These are phyloP conservation scores for Macrosoma leucophasiata DNA, from an alignment of 2,888 invertebrate genomes.

Conservation along the genomic window DNA sequence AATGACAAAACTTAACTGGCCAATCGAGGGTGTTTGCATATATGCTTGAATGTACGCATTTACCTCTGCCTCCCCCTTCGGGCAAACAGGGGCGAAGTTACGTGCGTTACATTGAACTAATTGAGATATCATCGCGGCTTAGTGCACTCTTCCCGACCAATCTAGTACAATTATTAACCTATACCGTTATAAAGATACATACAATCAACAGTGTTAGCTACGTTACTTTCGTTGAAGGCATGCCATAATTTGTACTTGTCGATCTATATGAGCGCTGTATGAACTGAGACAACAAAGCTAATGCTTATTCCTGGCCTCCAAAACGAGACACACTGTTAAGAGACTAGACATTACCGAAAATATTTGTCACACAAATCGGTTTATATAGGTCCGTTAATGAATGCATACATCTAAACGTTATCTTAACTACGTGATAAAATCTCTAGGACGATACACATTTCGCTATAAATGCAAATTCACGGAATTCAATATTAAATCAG, in stretches of 20 bases:
- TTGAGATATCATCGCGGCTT: too few species aligned
- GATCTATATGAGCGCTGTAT: conserved; percentile 49
- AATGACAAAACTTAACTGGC: too few species aligned
- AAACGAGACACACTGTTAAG: conserved; percentile 45
- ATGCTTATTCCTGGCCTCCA: conserved; percentile 39
- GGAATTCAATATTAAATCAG: conserved; percentile 69
- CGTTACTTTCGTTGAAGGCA: conserved; percentile 51
- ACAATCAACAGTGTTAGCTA: conserved; percentile 36
- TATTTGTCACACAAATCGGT: conserved; percentile 55
- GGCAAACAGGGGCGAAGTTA: too few species aligned
- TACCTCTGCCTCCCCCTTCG: too few species aligned
- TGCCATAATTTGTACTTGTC: conserved; percentile 69
- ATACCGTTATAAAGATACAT: not conserved
- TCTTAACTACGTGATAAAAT: conserved; percentile 71
- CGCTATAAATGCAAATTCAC: conserved; percentile 76
- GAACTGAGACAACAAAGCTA: conserved; percentile 50
- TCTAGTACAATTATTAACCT: too few species aligned
- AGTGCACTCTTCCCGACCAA: too few species aligned
- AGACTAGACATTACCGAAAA: conserved; percentile 69
- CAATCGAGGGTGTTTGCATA: too few species aligned
- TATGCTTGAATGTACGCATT: too few species aligned
- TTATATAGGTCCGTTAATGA: conserved; percentile 51
- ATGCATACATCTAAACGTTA: conserved; percentile 57
- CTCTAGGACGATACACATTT: conserved; percentile 73
- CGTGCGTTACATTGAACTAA: too few species aligned